Percentiles rank a stretch among this genome's conserved stretches.
These are phyloP conservation scores for Tenthredo distinguenda DNA, from an alignment of 2,888 invertebrate genomes.

Conservation along the genomic window DNA sequence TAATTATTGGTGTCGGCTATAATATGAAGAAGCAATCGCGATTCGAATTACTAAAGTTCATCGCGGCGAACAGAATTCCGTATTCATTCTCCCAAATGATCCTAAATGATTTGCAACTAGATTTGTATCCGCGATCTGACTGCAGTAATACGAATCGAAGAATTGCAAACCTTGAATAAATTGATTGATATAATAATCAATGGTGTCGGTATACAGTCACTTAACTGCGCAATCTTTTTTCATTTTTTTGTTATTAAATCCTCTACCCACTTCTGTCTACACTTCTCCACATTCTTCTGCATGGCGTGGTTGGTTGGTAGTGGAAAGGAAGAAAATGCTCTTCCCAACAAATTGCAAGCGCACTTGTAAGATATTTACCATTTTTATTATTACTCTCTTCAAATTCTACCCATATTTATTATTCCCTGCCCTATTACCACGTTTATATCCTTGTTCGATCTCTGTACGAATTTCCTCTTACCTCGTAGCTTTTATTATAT, in stretches of 20 bases:
- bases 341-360: constrained; percentile 84
- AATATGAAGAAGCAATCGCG: constrained; percentile 64
- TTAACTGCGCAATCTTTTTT: constrained; percentile 77
- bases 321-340: constrained; percentile 85
- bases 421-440: constrained; percentile 22
- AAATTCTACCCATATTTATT: constrained; percentile 35
- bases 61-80: neutral
- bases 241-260: constrained; percentile 76
- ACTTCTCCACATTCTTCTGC: constrained; percentile 81
- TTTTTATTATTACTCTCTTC: constrained; percentile 69
- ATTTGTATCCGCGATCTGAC: neutral
- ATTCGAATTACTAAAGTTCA: constrained; percentile 65
- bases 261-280: constrained; percentile 77
- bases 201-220: constrained; percentile 75
- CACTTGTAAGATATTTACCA: constrained; percentile 82
- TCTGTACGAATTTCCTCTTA: neutral
- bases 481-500: neutral
- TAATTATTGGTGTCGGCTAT: constrained; percentile 68
- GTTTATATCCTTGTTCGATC: neutral
- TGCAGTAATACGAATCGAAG: constrained; percentile 64
- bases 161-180: constrained; percentile 61
- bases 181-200: constrained; percentile 59
- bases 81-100: neutral
- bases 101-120: neutral
- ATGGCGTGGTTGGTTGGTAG: constrained; percentile 80